Percentiles rank a stretch among this genome's conserved stretches.
These are phyloP conservation scores for Bolinopsis microptera DNA, from an alignment of 37 sponge, comb jelly and placozoan genomes.

Conservation along the genomic window DNA sequence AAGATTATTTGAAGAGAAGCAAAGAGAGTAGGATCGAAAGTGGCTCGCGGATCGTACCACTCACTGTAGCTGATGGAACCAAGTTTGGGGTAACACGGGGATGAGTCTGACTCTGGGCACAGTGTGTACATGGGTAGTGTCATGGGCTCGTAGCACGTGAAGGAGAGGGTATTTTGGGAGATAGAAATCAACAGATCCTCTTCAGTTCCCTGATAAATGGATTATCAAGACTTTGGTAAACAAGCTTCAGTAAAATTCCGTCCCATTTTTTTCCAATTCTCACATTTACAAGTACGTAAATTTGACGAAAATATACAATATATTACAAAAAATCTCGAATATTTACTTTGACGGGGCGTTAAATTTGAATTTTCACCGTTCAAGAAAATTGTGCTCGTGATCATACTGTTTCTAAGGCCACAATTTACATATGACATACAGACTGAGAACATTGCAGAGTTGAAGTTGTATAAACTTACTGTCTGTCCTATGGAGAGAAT, in stretches of 20 bases:
- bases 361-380: no score
- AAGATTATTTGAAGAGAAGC: neutral
- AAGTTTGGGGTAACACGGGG: neutral
- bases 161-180: neutral
- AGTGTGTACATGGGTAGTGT: neutral
- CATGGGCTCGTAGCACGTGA: slow-evolving; percentile 4
- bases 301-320: no score
- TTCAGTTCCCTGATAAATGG: neutral
- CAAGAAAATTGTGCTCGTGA: no score
- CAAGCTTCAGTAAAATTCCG: no score
- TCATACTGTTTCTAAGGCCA: no score
- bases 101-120: neutral
- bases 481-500: neutral
- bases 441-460: no score
- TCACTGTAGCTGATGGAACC: slow-evolving; percentile 6
- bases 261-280: no score
- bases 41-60: neutral
- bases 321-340: no score
- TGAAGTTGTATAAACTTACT: no score
- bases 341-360: no score
- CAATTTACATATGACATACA: no score
- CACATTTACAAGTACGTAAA: no score
- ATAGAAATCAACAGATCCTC: neutral
- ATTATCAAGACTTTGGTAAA: neutral
- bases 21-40: neutral